Evolutionary conservation across 30 jellyfish, hydroid and myxozoan species (phyloP).

Genomic region (Hydractinia echinata): DNA sequence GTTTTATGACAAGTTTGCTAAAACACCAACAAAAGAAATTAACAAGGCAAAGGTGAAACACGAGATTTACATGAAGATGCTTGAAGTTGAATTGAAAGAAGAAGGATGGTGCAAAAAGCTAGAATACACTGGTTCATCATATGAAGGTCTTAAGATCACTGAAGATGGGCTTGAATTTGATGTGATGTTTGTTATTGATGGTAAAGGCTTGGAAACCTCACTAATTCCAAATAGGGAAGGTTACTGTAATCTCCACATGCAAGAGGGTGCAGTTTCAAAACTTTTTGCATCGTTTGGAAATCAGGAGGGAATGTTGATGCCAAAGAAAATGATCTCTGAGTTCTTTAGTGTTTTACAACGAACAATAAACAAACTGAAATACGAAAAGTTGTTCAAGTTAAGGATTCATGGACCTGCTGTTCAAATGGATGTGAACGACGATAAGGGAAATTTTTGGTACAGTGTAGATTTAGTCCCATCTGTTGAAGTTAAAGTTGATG

Average conservation of each 20-base stretch:
- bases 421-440: conserved; percentile 8
- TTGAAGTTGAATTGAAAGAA: conserved; percentile 5
- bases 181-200: conserved; percentile 23
- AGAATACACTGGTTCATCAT: conserved; percentile 26
- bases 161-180: conserved; percentile 23
- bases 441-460: neutral
- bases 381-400: neutral
- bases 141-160: conserved; percentile 14
- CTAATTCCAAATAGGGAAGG: conserved; percentile 8
- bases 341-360: conserved; percentile 1
- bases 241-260: neutral
- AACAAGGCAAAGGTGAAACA: neutral
- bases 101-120: conserved; percentile 5
- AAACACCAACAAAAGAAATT: neutral
- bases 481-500: neutral
- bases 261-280: neutral
- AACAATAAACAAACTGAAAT: neutral
- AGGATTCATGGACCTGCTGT: conserved; percentile 23
- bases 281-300: neutral
- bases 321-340: conserved; percentile 14
- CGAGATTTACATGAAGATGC: neutral
- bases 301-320: neutral
- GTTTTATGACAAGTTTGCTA: conserved; percentile 1
- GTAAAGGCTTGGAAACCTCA: conserved; percentile 1
- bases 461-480: conserved; percentile 24